Evolutionary conservation across 1,140 invertebrate genomes (phyloP).

Genomic region (Bombus affinis): DNA sequence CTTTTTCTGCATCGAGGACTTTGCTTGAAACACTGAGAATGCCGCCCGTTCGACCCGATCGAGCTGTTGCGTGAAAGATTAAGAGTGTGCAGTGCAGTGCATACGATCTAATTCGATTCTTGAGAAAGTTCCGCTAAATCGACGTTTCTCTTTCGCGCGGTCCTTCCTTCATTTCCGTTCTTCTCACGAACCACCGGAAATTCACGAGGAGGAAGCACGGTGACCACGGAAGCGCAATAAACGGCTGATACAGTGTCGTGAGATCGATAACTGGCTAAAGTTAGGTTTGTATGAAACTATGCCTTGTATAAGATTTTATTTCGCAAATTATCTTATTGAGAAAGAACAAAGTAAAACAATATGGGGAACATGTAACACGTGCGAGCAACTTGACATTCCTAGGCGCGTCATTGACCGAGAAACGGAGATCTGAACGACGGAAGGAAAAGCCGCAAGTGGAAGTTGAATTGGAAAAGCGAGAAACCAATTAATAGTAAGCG

Average conservation of each 20-base stretch:
- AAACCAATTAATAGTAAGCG: neutral
- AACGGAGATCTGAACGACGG: neutral
- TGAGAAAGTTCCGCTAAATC: neutral
- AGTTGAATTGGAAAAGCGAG: neutral
- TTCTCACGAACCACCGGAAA: neutral
- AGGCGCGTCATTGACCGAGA: neutral
- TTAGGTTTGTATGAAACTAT: constrained; percentile 28
- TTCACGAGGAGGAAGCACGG: neutral
- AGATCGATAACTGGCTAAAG: constrained; percentile 7
- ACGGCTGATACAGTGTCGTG: constrained; percentile 9
- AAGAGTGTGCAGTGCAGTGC: constrained; percentile 42
- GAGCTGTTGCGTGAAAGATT: constrained; percentile 33
- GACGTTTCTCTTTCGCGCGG: neutral
- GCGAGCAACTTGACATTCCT: neutral
- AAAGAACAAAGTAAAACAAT: too few species aligned
- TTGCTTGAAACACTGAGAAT: neutral
- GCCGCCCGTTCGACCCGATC: neutral
- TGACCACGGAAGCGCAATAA: neutral
- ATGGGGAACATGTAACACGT: neutral
- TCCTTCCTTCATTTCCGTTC: neutral
- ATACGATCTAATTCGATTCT: constrained; percentile 8
- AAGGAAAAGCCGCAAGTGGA: neutral
- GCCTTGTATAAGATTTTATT: neutral
- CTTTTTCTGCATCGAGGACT: neutral
- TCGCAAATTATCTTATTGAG: neutral